Evolutionary conservation across 2,888 invertebrate species (phyloP), one percentile per base, ranked within the genome.

Genomic region (Ptychoptera albimana): DNA sequence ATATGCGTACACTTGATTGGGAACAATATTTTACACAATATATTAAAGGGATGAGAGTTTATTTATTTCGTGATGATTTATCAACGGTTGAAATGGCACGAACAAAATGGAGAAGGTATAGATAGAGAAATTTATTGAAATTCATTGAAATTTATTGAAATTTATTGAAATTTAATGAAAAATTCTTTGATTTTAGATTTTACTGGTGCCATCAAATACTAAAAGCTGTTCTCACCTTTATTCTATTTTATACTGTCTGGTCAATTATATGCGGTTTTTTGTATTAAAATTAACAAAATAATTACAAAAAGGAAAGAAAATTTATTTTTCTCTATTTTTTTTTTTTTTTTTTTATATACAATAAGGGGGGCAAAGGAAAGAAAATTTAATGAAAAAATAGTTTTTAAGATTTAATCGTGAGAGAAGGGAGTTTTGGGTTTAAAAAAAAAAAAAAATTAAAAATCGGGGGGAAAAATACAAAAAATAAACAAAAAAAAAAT

Each of bases 1-100:
- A 79, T 56, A 77, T 89, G 64, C 60, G 63, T 1, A 65, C 71
- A 8, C 64, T 91, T 11, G 66, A 80, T 52, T 92, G 92, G 91
- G 60, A 34, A n/a, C 59, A 67, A 2, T 87, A 81, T 55, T 75
- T 83, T 57, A 69, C 72, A 45, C 69, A 69, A 36, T 85, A 85
- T 57, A 64, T 82, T 15, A 68, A 68, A 45, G 87, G 88, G 4
- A 73, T 83, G 43, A 68, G 84, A 48, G 60, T 72, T 46, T 82
- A 79, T 58, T 62, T 87, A 37, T 71, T 86, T 53, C 84, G 85
- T 56, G 85, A 88, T 51, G 72, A 75, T 48, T 67, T 77, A 12
- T 71, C 71, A 41, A 77, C 76, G 0, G 57, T 83, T 32, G 72
- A 75, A 4, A 66, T 70, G 8, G 78, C 81, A 44, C 68, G 68